phyloP scores from a whole-genome alignment of 2,888 invertebrate species.

The Erebia palarica region DNA sequence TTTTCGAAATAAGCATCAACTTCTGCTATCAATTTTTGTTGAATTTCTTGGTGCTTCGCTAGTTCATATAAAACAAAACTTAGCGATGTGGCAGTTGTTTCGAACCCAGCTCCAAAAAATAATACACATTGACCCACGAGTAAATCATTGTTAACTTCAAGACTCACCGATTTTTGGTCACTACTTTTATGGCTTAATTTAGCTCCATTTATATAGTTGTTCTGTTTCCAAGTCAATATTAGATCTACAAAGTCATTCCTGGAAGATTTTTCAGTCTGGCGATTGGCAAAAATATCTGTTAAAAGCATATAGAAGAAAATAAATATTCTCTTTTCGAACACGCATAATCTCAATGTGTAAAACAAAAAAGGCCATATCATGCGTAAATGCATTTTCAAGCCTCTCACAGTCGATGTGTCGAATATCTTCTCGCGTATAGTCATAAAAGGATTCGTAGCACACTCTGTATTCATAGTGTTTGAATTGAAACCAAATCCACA shows the following conservation, averaged over 20 bases:
- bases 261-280: constrained; percentile 47
- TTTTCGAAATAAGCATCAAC: constrained; percentile 49
- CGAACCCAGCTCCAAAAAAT: constrained; percentile 68
- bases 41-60: constrained; percentile 49
- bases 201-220: constrained; percentile 49
- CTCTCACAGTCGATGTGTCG: constrained; percentile 43
- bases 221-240: constrained; percentile 49
- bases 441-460: constrained; percentile 49
- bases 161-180: constrained; percentile 40
- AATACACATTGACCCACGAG: constrained; percentile 77
- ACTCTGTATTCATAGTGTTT: constrained; percentile 48
- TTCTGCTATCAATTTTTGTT: constrained; percentile 48
- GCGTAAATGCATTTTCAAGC: constrained; percentile 46
- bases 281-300: constrained; percentile 47
- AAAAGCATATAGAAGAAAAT: constrained; percentile 51
- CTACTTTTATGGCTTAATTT: constrained; percentile 50
- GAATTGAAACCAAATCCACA: constrained; percentile 64
- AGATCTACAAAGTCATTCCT: constrained; percentile 59
- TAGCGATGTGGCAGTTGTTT: constrained; percentile 53
- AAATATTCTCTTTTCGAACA: constrained; percentile 45
- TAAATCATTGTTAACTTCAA: constrained; percentile 63
- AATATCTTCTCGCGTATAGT: constrained; percentile 50
- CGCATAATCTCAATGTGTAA: constrained; percentile 51
- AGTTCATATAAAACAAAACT: constrained; percentile 53
- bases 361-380: constrained; percentile 58